A percentile compares a stretch with the other conserved stretches of the same genome.
These are phyloP conservation scores for Morpho helenor DNA, from an alignment of 2,888 invertebrate genomes.

Conservation along the genomic window DNA sequence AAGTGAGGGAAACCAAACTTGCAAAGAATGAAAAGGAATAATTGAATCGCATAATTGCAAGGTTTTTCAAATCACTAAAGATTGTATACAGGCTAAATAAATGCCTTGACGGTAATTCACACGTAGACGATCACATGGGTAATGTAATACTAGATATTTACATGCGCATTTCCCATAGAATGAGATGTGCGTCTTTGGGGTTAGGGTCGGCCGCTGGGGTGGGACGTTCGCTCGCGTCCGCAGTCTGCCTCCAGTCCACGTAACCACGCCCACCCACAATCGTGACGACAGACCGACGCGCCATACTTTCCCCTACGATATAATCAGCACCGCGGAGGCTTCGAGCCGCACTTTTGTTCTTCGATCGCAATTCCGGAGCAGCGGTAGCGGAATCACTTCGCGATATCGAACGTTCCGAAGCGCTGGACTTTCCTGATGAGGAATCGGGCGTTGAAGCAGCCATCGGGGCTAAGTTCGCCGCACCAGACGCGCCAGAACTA, in stretches of 20 bases:
- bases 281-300: slow-evolving; percentile 88
- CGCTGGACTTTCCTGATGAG: slow-evolving; percentile 58
- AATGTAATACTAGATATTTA: slow-evolving; percentile 7
- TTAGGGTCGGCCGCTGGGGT: slow-evolving; percentile 83
- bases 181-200: slow-evolving; percentile 92
- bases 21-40: too few species aligned
- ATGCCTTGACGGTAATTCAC: slow-evolving; percentile 3
- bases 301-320: slow-evolving; percentile 63
- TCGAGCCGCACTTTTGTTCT: slow-evolving; percentile 51
- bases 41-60: background rate
- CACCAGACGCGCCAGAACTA: slow-evolving; percentile 86
- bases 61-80: too few species aligned
- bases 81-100: background rate
- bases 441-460: slow-evolving; percentile 70
- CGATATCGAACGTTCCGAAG: slow-evolving; percentile 59
- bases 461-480: slow-evolving; percentile 75
- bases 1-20: too few species aligned
- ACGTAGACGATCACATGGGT: background rate
- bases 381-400: slow-evolving; percentile 51
- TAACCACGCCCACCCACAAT: slow-evolving; percentile 94
- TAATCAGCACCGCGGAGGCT: slow-evolving; percentile 67
- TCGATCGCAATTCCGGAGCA: slow-evolving; percentile 37
- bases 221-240: slow-evolving; percentile 80
- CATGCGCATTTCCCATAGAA: slow-evolving; percentile 87
- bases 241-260: slow-evolving; percentile 89